Evolutionary conservation across 2,888 invertebrate genomes (phyloP).

Genomic region (Chrysina gloriosa): DNA sequence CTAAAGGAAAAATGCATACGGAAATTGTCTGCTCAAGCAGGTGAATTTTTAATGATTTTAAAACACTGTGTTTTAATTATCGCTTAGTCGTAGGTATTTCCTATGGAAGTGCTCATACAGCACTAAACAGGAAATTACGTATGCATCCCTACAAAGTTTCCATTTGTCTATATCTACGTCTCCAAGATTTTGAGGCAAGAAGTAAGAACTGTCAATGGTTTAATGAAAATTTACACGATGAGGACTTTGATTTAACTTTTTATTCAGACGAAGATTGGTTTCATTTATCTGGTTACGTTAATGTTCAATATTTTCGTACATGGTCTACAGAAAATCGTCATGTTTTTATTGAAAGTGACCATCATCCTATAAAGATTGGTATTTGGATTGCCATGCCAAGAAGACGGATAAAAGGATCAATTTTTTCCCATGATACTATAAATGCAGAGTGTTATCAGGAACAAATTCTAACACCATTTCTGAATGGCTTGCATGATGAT

Average conservation of each 20-base stretch:
- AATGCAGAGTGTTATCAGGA: not conserved
- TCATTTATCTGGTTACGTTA: not conserved
- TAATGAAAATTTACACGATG: too few species aligned
- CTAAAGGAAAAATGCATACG: not conserved
- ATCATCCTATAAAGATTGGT: too few species aligned
- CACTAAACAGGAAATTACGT: too few species aligned
- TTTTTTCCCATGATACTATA: not conserved
- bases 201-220: not conserved
- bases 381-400: not conserved
- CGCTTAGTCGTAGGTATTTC: too few species aligned
- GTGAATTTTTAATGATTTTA: not conserved
- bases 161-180: not conserved
- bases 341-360: not conserved
- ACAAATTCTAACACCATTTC: too few species aligned
- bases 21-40: not conserved
- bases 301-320: not conserved
- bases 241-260: too few species aligned
- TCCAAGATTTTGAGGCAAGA: not conserved
- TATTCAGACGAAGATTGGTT: not conserved
- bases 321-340: not conserved
- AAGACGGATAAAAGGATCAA: not conserved
- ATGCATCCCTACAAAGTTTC: not conserved
- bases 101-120: too few species aligned
- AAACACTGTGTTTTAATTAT: too few species aligned
- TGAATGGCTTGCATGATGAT: too few species aligned